These are phyloP conservation scores for Sinonovacula constricta DNA, from an alignment of 1,140 invertebrate genomes.

Conservation along the genomic window DNA sequence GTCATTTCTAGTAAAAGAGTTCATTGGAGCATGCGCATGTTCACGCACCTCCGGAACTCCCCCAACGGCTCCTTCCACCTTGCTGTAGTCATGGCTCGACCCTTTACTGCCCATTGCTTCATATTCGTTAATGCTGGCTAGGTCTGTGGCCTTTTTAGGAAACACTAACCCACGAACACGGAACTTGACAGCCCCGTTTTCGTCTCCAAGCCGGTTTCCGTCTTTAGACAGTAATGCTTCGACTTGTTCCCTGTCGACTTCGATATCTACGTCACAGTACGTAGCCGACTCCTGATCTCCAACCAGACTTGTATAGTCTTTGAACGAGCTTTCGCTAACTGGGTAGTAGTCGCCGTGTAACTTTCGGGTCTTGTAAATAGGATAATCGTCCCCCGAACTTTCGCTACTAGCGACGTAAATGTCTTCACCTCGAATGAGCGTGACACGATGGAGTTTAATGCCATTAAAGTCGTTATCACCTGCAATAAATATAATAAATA, in stretches of 20 bases:
- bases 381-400: neutral
- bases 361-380: neutral
- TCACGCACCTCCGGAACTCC: no score
- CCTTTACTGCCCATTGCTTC: neutral
- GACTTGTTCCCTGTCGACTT: neutral
- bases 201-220: neutral
- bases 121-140: neutral
- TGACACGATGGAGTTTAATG: neutral
- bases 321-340: neutral
- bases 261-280: neutral
- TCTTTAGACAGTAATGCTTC: neutral
- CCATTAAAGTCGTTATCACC: neutral
- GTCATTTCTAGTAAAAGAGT: neutral
- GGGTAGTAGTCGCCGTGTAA: neutral
- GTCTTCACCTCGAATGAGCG: neutral
- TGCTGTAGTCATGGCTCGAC: neutral
- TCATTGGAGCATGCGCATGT: no score
- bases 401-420: neutral
- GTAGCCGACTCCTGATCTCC: neutral
- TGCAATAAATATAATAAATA: neutral
- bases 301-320: neutral
- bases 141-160: neutral
- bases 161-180: neutral
- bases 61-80: neutral
- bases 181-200: neutral